Percentiles rank a stretch among this genome's conserved stretches.
phyloP scores from a whole-genome alignment of 2,113 vertebrate species.

The Platysteira castanea region DNA sequence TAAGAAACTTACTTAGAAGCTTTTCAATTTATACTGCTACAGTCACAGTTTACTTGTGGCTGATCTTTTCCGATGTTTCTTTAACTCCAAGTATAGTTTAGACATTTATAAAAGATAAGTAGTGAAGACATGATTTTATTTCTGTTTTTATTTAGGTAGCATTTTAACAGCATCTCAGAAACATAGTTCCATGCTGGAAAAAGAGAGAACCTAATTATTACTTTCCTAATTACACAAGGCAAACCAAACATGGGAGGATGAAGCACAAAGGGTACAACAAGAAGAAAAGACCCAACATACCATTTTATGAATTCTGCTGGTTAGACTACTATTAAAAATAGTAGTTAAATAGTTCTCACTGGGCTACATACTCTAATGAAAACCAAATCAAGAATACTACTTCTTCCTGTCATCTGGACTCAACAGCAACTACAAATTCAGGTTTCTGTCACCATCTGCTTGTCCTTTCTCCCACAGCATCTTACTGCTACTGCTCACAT shows the following conservation, averaged over 20 bases:
- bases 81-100: not conserved
- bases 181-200: not conserved
- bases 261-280: not conserved
- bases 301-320: not conserved
- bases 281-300: not conserved
- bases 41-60: not conserved
- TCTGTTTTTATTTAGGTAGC: not conserved
- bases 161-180: not conserved
- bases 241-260: not conserved
- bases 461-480: slow-evolving; percentile 26
- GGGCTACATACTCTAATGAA: not conserved
- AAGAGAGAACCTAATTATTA: not conserved
- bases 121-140: not conserved
- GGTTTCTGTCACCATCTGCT: slow-evolving; percentile 54
- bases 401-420: not conserved
- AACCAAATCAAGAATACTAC: not conserved
- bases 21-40: not conserved
- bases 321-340: not conserved
- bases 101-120: not conserved
- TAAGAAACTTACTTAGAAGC: not conserved
- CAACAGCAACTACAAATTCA: not conserved
- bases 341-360: not conserved
- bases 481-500: not conserved
- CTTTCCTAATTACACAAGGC: not conserved
- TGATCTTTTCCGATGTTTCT: not conserved